Evolutionary conservation across 2,797 vertebrate genomes (phyloP).

Genomic region (Poecile montanus): DNA sequence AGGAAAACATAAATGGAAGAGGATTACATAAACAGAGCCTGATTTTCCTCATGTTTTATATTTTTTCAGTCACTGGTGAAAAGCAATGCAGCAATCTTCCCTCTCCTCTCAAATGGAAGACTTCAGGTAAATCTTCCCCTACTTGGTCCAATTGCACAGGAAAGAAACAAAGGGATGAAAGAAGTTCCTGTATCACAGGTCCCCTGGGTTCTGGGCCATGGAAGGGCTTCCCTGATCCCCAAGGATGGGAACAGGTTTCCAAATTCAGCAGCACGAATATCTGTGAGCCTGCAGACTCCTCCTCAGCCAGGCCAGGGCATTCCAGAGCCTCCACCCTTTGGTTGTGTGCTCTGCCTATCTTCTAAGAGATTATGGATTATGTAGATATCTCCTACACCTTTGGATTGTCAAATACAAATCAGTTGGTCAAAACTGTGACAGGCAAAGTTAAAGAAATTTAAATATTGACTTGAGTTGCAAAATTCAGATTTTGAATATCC

Average conservation of each 20-base stretch:
- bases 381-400: conserved; percentile 61
- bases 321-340: conserved; percentile 11
- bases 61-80: neutral
- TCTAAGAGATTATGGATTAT: neutral
- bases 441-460: conserved; percentile 48
- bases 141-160: neutral
- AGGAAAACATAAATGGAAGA: neutral
- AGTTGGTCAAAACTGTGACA: neutral
- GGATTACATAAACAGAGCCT: neutral
- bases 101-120: neutral
- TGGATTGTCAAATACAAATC: conserved; percentile 68
- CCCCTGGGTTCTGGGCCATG: neutral
- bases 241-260: neutral
- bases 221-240: neutral
- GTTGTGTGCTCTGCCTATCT: conserved; percentile 48
- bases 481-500: conserved; percentile 56
- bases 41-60: fast-evolving
- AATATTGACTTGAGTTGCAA: conserved; percentile 67
- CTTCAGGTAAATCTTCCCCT: neutral
- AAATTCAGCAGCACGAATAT: neutral
- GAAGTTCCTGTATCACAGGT: neutral
- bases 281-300: neutral
- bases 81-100: neutral
- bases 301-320: neutral
- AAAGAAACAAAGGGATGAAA: neutral